Percentiles rank a stretch among this genome's conserved stretches.
Conservation (phyloP, 2,113 vertebrate genomes). For the Probosciger aterrimus region DNA sequence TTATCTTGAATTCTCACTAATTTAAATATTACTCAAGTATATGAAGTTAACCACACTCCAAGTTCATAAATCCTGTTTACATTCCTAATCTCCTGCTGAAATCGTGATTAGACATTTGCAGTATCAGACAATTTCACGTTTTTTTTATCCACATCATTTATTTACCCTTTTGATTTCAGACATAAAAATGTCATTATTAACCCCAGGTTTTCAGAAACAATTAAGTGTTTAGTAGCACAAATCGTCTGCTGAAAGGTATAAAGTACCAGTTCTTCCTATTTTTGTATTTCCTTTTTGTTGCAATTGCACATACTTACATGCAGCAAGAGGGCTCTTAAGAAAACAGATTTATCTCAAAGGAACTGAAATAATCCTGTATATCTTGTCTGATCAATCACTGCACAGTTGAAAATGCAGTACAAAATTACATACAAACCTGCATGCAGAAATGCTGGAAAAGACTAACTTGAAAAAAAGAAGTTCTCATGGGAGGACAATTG, state of each 20-base stretch:
- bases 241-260: neutral
- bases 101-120: slow-evolving; percentile 1
- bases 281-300: neutral
- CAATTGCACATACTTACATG: neutral
- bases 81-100: slow-evolving; percentile 13
- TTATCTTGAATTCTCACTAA: neutral
- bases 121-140: neutral
- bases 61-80: slow-evolving; percentile 1
- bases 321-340: neutral
- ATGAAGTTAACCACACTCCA: neutral
- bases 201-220: neutral
- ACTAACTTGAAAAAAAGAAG: neutral
- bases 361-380: neutral
- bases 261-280: neutral
- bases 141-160: neutral
- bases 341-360: neutral
- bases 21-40: neutral
- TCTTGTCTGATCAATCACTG: neutral
- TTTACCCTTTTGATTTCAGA: slow-evolving; percentile 13
- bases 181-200: neutral
- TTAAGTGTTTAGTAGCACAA: neutral
- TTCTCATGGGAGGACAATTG: neutral
- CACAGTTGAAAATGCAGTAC: neutral
- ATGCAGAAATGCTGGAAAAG: neutral
- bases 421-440: neutral